Evolutionary conservation across 2,113 vertebrate genomes (phyloP).

Genomic region (Ochotona princeps): DNA sequence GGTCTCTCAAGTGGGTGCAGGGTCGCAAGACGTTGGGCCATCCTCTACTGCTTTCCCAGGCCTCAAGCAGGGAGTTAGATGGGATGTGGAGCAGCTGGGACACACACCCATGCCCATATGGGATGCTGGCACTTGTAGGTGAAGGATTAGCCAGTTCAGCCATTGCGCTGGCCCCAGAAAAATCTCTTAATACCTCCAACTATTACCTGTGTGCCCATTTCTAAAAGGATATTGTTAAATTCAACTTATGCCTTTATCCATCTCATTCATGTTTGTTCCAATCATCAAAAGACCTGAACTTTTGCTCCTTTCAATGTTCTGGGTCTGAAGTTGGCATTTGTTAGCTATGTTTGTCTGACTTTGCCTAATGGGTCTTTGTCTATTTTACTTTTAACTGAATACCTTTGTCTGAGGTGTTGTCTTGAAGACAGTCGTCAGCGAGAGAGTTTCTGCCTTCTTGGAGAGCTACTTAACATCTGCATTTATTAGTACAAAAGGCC

Average conservation of each 20-base stretch:
- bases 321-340: neutral
- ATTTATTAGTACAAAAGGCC: constrained; percentile 3
- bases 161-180: too few relatives aligned
- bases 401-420: neutral
- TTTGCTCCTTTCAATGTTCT: neutral
- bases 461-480: neutral
- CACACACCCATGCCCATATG: too few relatives aligned
- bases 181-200: neutral
- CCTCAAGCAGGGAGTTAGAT: too few relatives aligned
- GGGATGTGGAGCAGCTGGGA: too few relatives aligned
- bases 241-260: neutral
- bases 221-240: neutral
- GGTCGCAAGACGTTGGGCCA: too few relatives aligned
- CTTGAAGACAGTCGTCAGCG: neutral
- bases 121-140: too few relatives aligned
- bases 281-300: constrained; percentile 8
- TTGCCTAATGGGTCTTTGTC: neutral
- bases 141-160: too few relatives aligned
- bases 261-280: neutral
- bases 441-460: constrained; percentile 24
- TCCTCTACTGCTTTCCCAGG: too few relatives aligned
- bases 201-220: neutral
- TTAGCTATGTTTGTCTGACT: constrained; percentile 6
- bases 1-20: too few relatives aligned
- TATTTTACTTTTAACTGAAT: neutral